Evolutionary conservation across 1,140 invertebrate genomes (phyloP), one percentile per base, ranked within the genome.

Genomic region (Sarcophaga peregrina): DNA sequence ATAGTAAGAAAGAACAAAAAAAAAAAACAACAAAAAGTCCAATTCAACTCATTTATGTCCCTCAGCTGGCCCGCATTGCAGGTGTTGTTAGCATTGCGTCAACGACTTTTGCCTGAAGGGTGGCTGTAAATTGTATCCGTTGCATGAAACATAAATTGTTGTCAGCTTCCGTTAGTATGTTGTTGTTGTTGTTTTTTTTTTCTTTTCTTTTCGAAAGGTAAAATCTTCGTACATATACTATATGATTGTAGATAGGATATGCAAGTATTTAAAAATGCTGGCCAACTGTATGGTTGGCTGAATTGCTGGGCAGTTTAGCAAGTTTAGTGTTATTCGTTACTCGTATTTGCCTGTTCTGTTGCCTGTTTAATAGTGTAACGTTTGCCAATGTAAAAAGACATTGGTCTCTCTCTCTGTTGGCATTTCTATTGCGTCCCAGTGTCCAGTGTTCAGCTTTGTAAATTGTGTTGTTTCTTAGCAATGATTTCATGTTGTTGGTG

Each of bases 131-230:
- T 78, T 78, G 75, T 78, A 78, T 78, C 75, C 75, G 75, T 78
- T 78, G 75, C 75, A 78, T 78, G 75, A 78, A 78, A 78, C 75
- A 78, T 78, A 78, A 78, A 78, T 78, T 78, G 75, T 50, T 78
- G 75, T 78, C 75, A 78, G 75, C 75, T 78, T 78, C 75, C 75
- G 75, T 78, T 78, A 47, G 75, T 50, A 47, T 78, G 20, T 72
- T 72, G 17, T 20, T 37, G 25, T 37, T 37, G 25, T 37, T 37
- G 1, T 2, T 37, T 37, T 37, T 37, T 37, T 37, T 37, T 37
- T 37, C 1, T 2, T 37, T 37, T 37, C 4, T 37, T 37, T 37
- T 37, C 25, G 25, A 37, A 37, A 37, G 25, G 25, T 37, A 37
- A 37, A 37, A 37, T 37, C 25, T 37, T 2, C 25, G 25, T 37